Conservation (phyloP, 2,888 invertebrate species). For the Stomorhina lunata region DNA sequence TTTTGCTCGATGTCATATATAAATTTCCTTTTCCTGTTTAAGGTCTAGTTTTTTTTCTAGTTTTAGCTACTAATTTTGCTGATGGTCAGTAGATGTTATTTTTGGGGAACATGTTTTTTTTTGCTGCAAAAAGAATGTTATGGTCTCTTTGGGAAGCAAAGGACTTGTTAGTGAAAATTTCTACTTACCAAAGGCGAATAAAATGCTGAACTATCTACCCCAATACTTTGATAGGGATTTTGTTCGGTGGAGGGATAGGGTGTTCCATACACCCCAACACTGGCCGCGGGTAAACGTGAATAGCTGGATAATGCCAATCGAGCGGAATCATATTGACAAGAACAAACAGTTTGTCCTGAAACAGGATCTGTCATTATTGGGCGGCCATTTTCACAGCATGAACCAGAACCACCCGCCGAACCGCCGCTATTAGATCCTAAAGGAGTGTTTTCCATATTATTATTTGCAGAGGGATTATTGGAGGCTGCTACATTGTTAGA, state of each 20-base stretch:
- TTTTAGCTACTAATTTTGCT: neutral
- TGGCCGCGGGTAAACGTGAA: constrained; percentile 88
- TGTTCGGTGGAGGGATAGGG: constrained; percentile 95
- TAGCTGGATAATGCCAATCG: constrained; percentile 91
- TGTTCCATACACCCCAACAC: constrained; percentile 90
- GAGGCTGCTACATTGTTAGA: constrained; percentile 75
- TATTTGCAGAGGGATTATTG: constrained; percentile 42
- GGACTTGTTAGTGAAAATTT: neutral
- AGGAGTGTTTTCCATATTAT: constrained; percentile 61
- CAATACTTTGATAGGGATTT: constrained; percentile 95
- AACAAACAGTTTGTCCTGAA: constrained; percentile 95
- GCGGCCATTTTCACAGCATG: constrained; percentile 94
- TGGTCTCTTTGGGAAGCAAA: neutral
- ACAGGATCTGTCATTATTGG: constrained; percentile 96
- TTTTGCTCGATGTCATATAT: constrained; percentile 42
- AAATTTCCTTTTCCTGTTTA: constrained; percentile 48
- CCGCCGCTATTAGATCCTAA: constrained; percentile 65
- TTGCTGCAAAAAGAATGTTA: constrained; percentile 13
- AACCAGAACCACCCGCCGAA: constrained; percentile 72
- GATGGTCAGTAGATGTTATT: constrained; percentile 18
- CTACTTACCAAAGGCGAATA: constrained; percentile 95
- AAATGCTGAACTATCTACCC: constrained; percentile 96
- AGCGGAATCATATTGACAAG: constrained; percentile 95
- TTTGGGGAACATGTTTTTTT: constrained; percentile 21
- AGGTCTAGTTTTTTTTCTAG: neutral